Evolutionary conservation across 2,797 vertebrate species (phyloP), one percentile per base, ranked within the genome.

Genomic region (Chelmon rostratus): DNA sequence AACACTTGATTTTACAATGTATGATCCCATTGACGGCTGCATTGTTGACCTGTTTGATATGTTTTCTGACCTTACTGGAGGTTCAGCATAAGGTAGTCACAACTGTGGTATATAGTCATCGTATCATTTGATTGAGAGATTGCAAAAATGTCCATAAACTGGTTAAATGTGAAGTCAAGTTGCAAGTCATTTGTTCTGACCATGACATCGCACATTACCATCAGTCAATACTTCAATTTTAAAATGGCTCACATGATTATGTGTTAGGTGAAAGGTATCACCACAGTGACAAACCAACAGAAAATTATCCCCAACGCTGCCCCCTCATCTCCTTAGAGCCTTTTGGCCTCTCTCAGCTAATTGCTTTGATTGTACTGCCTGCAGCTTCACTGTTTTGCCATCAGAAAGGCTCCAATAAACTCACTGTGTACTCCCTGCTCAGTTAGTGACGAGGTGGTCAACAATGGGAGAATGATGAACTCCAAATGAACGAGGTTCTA

Each of bases 61-160:
- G 68, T 86, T 80, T 78, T 85, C 70, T 79, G 67, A 83, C 66
- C 67, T 78, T 35, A 70, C 35, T 76, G 65, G 68, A 78, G 79
- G 58, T 66, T 85, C 70, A 73, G 73, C 42, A 72, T 75, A 84
- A 25, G 38, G 47, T 77, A 78, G 52, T 86, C 83, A 84, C 68
- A 82, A 66, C 79, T 86, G 86, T 90, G 79, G 83, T 89, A 88
- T 89, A 76, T 81, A 81, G 76, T 90, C 82, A 87, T 81, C 44
- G 73, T 92, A 91, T 86, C 46, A 82, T 88, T 91, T 90, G 70
- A 79, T 82, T 87, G 75, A 89, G 66, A 86, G 70, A 83, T 78
- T 87, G 73, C 72, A 86, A 91, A 89, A 74, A 65, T 91, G 75
- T 89, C 86, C 85, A 91, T 91, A 91, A 93, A 91, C 76, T 85